phyloP scores from a whole-genome alignment of 2,113 vertebrate species.

The Pluvianellus socialis region DNA sequence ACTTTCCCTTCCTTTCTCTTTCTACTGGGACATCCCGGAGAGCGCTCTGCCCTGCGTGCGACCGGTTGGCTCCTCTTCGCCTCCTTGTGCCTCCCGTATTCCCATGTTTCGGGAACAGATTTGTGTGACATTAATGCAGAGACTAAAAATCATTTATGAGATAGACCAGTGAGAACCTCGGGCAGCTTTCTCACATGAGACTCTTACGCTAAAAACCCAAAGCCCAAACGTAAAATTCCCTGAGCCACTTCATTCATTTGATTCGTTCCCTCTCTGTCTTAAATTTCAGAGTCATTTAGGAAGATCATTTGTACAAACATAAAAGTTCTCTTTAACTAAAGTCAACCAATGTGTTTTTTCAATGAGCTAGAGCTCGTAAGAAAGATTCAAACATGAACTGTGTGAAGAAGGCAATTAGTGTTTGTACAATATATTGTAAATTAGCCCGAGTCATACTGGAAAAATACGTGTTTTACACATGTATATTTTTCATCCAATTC shows the following conservation, averaged over 20 bases:
- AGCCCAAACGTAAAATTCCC: neutral
- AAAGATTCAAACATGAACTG: neutral
- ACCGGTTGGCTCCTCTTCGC: neutral
- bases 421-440: constrained; percentile 29
- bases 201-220: neutral
- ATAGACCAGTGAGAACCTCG: neutral
- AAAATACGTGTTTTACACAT: neutral
- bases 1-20: neutral
- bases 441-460: neutral
- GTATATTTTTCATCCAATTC: neutral
- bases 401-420: constrained; percentile 17
- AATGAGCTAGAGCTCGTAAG: constrained; percentile 11
- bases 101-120: neutral
- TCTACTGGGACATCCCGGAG: neutral
- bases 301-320: neutral
- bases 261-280: neutral
- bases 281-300: neutral
- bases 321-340: constrained; percentile 28
- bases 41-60: neutral
- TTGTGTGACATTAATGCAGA: neutral
- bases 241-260: neutral
- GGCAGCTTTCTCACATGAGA: neutral
- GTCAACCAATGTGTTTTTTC: constrained; percentile 12
- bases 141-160: neutral
- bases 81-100: accelerated